phyloP scores from a whole-genome alignment of 2,113 vertebrate species.

The Notiomystis cincta region DNA sequence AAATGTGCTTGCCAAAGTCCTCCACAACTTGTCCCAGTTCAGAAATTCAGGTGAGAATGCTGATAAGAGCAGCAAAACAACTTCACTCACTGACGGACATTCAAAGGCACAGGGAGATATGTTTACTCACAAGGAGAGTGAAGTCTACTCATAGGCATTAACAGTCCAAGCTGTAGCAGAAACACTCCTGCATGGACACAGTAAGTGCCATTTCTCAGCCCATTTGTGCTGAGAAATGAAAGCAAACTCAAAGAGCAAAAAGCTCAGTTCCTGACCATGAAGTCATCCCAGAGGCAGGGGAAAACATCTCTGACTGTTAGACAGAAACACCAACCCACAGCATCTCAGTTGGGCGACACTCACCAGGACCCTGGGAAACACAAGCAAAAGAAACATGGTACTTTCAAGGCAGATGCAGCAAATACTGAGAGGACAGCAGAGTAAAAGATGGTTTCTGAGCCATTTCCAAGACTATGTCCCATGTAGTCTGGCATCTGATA shows the following conservation, averaged over 20 bases:
- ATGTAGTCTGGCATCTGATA: not conserved
- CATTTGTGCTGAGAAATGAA: not conserved
- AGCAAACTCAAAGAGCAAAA: not conserved
- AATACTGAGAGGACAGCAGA: not conserved
- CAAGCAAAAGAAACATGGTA: not conserved
- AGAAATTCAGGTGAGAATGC: not conserved
- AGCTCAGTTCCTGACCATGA: not conserved
- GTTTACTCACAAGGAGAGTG: not conserved
- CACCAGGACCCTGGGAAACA: not conserved
- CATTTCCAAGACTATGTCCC: not conserved
- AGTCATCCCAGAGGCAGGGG: not conserved
- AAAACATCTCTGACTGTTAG: not conserved
- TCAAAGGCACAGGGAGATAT: not conserved
- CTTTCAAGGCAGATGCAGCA: conserved; percentile 20
- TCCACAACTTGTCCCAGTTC: not conserved
- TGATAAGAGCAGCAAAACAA: not conserved
- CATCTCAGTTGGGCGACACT: not conserved
- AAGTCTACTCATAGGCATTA: not conserved
- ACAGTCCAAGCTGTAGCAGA: not conserved
- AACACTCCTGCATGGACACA: not conserved
- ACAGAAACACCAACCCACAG: not conserved
- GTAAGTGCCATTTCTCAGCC: not conserved
- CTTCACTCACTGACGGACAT: not conserved
- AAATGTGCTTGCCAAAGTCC: not conserved
- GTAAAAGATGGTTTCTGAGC: not conserved